Percentiles rank a stretch among this genome's conserved stretches.
phyloP scores from a whole-genome alignment of 2,113 vertebrate species.

The Heliornis fulica region DNA sequence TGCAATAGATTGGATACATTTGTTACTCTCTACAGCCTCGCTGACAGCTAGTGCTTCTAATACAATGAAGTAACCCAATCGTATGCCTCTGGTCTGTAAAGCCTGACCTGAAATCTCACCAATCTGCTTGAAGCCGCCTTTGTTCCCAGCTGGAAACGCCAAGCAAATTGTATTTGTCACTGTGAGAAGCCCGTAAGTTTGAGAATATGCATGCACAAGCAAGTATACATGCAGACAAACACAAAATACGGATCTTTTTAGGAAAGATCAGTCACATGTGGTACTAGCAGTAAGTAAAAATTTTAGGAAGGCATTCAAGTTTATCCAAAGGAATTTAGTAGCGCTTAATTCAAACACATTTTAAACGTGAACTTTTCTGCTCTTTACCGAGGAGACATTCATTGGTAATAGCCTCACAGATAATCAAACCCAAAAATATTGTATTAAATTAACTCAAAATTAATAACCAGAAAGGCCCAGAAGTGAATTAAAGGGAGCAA shows the following conservation, averaged over 20 bases:
- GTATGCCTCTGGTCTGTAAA: not conserved
- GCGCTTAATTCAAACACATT: not conserved
- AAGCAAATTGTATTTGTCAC: not conserved
- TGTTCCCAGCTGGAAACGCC: not conserved
- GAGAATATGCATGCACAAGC: not conserved
- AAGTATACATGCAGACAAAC: not conserved
- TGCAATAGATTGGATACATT: not conserved
- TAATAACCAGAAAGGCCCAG: slow-evolving; percentile 9
- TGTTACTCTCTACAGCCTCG: not conserved
- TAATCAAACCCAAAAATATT: slow-evolving; percentile 19
- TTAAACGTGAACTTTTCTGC: not conserved
- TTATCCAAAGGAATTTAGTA: not conserved
- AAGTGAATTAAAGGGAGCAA: slow-evolving; percentile 7
- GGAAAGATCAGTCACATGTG: not conserved
- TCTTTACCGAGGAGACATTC: not conserved
- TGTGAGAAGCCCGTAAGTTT: not conserved
- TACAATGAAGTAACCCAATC: not conserved
- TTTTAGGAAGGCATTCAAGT: not conserved
- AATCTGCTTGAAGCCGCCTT: not conserved
- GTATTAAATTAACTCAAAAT: slow-evolving; percentile 29
- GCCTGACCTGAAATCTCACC: not conserved
- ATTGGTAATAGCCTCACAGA: not conserved
- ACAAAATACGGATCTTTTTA: not conserved
- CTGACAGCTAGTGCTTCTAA: not conserved
- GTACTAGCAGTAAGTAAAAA: not conserved